Evolutionary conservation across 2,888 invertebrate species (phyloP), one percentile per base, ranked within the genome.

Genomic region (Perizoma flavofasciatum): DNA sequence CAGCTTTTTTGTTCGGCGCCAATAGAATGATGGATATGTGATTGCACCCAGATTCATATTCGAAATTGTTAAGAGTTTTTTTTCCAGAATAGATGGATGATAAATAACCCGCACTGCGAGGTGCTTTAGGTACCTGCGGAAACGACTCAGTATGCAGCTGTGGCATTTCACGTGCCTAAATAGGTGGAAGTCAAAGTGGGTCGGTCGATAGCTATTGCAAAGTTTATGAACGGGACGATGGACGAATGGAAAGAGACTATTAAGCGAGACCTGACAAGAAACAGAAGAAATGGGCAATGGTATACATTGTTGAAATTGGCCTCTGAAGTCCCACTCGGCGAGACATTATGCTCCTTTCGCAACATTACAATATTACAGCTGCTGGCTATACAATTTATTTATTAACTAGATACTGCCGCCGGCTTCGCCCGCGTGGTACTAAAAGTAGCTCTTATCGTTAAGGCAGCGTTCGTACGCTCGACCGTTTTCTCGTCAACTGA

Each of bases 141-240:
- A 63, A 56, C 49, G 55, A 50, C 59, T 57, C 59, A 50, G 70
- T 57, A 63, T 71, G 71, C 77, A 72, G 70, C 74, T 73, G 75
- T 61, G 69, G 65, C 57, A 43, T 55, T 55, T 52, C 65, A 50
- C 70, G 66, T 54, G 67, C 58, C 67, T 67, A 48, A 57, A 46
- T 52, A 47, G 55, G 62, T 51, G 56, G 61, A 46, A 57, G 52
- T 63, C 59, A 60, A 75, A 75, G 68, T 75, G 70, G 77, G 77
- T 65, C 77, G 77, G 67, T 78, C 77, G 71, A 77, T 76, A 72
- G 67, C 64, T 66, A 66, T 67, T 75, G 78, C 75, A 74, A 75
- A 69, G 72, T 74, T 75, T 76, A 77, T 75, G 73, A 72, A 74
- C 67, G 69, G 68, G 65, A 70, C 50, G 44, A 50, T 41, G 55